Conservation (phyloP, 2,888 invertebrate genomes). For the Hybos culiciformis region DNA sequence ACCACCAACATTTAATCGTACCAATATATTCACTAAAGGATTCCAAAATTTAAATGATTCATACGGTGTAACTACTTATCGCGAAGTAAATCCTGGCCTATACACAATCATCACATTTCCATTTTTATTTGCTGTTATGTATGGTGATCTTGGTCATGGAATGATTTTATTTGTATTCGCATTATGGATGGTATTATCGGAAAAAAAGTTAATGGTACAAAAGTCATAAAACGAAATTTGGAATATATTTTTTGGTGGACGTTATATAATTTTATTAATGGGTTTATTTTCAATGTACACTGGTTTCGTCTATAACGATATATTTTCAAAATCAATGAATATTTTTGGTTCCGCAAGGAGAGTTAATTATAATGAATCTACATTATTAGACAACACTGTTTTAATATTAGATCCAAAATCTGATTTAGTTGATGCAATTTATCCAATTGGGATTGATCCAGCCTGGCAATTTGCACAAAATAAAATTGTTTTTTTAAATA, state of each 20-base stretch:
- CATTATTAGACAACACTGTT: slow-evolving; percentile 36
- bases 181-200: slow-evolving; percentile 67
- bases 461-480: slow-evolving; percentile 71
- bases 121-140: slow-evolving; percentile 92
- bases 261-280: slow-evolving; percentile 95
- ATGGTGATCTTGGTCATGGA: slow-evolving; percentile 89
- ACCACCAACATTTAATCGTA: slow-evolving; percentile 87
- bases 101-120: slow-evolving; percentile 89
- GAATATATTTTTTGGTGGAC: slow-evolving; percentile 95
- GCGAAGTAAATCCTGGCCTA: slow-evolving; percentile 83
- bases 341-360: slow-evolving; percentile 84
- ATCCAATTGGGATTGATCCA: slow-evolving; percentile 71
- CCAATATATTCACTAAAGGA: slow-evolving; percentile 83
- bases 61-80: slow-evolving; percentile 86
- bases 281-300: slow-evolving; percentile 96
- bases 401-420: slow-evolving; percentile 53
- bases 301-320: slow-evolving; percentile 93
- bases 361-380: slow-evolving; percentile 42
- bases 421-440: slow-evolving; percentile 36
- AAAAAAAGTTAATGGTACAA: slow-evolving; percentile 55
- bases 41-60: slow-evolving; percentile 90
- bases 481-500: slow-evolving; percentile 89
- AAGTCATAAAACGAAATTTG: slow-evolving; percentile 78
- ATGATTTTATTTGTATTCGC: slow-evolving; percentile 70
- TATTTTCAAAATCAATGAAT: slow-evolving; percentile 91